phyloP scores from a whole-genome alignment of 2,797 vertebrate genomes.

The Rhinophrynus dorsalis region DNA sequence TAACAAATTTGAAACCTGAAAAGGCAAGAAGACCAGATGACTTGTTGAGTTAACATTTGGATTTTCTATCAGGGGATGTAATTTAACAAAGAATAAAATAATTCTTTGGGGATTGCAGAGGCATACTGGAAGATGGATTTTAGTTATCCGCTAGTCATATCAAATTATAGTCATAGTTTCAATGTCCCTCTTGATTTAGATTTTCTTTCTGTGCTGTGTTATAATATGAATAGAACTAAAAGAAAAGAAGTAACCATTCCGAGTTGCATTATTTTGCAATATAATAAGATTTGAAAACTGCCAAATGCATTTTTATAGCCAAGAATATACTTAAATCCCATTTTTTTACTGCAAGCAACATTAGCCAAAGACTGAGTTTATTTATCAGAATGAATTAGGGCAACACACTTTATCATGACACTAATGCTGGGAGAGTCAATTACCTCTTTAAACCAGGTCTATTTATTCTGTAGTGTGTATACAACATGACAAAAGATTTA shows the following conservation, averaged over 20 bases:
- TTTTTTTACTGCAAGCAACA: background rate
- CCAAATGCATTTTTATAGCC: background rate
- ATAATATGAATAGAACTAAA: conserved; percentile 25
- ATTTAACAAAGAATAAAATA: conserved; percentile 8
- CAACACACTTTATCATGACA: background rate
- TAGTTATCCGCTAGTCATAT: conserved; percentile 13
- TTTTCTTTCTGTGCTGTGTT: conserved; percentile 3
- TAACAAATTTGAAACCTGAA: no score
- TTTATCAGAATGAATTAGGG: background rate
- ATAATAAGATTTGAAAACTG: conserved; percentile 2
- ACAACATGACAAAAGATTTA: no score
- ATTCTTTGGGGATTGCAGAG: conserved; percentile 3
- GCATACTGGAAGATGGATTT: conserved; percentile 6
- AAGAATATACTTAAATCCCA: background rate
- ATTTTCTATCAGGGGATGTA: background rate
- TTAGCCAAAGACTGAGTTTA: background rate
- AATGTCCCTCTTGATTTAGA: conserved; percentile 18
- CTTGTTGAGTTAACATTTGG: background rate
- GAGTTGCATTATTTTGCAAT: conserved; percentile 1
- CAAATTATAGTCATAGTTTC: conserved; percentile 10
- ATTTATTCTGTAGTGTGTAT: no score
- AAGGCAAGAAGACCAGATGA: background rate
- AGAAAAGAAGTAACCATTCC: conserved; percentile 5
- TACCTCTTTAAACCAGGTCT: background rate
- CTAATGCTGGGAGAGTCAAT: background rate